These are phyloP conservation scores for Atrichornis clamosus DNA, from an alignment of 2,113 vertebrate species.

Conservation along the genomic window DNA sequence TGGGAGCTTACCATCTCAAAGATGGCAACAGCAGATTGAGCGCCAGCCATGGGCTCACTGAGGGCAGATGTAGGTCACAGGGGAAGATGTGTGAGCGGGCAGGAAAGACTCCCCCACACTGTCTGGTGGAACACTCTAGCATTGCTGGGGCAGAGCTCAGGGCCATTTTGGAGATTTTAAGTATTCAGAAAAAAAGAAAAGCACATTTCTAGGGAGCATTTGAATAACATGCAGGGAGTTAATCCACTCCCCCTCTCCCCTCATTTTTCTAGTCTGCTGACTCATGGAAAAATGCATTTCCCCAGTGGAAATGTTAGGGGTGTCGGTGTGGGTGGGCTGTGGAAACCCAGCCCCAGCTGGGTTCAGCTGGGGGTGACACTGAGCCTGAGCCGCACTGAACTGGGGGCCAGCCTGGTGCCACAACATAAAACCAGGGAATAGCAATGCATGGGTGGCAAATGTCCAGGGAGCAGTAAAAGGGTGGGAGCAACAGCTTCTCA, in stretches of 20 bases:
- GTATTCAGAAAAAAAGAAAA: background rate
- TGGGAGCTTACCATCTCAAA: fast-evolving
- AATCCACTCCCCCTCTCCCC: background rate
- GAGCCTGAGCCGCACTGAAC: background rate
- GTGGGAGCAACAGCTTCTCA: background rate
- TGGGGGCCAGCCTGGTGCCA: background rate
- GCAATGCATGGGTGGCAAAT: fast-evolving
- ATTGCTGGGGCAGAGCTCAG: background rate
- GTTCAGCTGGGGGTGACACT: background rate
- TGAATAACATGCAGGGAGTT: background rate
- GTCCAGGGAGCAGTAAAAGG: background rate
- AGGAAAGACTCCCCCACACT: background rate
- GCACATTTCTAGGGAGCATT: background rate
- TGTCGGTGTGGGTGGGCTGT: background rate
- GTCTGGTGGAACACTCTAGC: background rate
- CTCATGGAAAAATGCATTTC: background rate
- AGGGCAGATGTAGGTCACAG: background rate
- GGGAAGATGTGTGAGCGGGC: background rate
- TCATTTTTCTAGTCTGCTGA: background rate
- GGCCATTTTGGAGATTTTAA: background rate
- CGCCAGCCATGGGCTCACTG: background rate
- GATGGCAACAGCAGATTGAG: background rate
- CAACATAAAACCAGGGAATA: background rate
- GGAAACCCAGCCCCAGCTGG: background rate
- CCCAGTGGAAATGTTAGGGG: background rate